These are phyloP conservation scores for Cancer borealis DNA, from an alignment of 2,888 invertebrate species.

Conservation along the genomic window DNA sequence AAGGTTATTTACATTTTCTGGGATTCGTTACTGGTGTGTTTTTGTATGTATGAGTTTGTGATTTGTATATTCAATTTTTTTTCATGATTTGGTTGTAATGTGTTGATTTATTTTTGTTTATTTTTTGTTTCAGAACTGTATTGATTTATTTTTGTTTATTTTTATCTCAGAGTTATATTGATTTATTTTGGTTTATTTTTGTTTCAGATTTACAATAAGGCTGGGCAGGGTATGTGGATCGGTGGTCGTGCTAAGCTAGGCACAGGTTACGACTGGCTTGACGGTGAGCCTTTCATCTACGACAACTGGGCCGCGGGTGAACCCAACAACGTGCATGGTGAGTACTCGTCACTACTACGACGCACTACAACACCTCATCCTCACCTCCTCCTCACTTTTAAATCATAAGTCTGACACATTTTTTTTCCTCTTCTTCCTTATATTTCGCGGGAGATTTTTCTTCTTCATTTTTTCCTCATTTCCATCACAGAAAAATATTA, in stretches of 20 bases:
- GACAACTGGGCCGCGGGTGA: slow-evolving; percentile 48
- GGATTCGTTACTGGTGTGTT: background rate
- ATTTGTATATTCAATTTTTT: background rate
- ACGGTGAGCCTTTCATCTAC: slow-evolving; percentile 44
- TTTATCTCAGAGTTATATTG: background rate
- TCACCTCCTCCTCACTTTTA: background rate
- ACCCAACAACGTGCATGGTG: slow-evolving; percentile 45
- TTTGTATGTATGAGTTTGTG: background rate
- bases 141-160: background rate
- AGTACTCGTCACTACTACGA: background rate
- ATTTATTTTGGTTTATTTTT: background rate
- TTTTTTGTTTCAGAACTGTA: background rate
- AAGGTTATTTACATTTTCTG: background rate
- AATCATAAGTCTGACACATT: too few species aligned
- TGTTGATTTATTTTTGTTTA: background rate
- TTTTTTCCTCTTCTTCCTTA: too few species aligned
- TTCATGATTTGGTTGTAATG: background rate
- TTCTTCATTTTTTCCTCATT: too few species aligned
- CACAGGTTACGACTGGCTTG: slow-evolving; percentile 50
- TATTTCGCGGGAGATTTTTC: too few species aligned
- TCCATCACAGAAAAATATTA: too few species aligned
- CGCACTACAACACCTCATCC: background rate
- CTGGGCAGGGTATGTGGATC: background rate
- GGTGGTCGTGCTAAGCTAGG: slow-evolving; percentile 13
- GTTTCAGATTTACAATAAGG: slow-evolving; percentile 52